Base-by-base conservation (phyloP, 2,113 vertebrate species). In the Catagonus wagneri region DNA sequence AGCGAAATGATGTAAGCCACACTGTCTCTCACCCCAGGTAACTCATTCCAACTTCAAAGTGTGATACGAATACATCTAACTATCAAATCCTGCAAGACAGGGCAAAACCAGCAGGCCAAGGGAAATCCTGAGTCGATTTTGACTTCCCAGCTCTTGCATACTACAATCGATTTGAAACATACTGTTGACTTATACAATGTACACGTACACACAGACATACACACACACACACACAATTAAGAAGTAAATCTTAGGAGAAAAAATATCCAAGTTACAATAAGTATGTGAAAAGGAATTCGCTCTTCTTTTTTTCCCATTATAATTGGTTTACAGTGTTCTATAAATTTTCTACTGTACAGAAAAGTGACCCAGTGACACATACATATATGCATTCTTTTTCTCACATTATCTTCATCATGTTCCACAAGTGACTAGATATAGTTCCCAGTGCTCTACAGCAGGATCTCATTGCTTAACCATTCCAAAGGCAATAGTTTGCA, bases 111-210 rank as follows among this genome's bases (percentile, higher is more conserved):
- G 29, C 58, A 66, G 7, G 29, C 44, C 23, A 52, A 29, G 9
- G 20, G 11, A 32, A 69, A 69, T 61, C 27, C 23, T 54, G 68
- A 50, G 27, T 86, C 86, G 56, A 87, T 66, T 95, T 86, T 68
- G 54, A 69, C 56, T 60, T 78, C 7, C 7, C 19, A 36, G 65
- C 2, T 3, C 32, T 63, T 76, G 3, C 56, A 71, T 56, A 32
- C n/a, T 27, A 63, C 75, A 78, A 86, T 17, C 19, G 1, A 23
- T 56, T 36, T 72, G 23, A 90, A 63, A 65, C 91, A 16, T 13
- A 60, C 1, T 9, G 5, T 22, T 13, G 16, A 12, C 6, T 44
- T 44, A 8, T 44, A 44, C 8, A 56, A 52, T 8, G 54, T 25
- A 54, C 23, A 72, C 32, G 54, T 8, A 52, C 32, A 68, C 44